Evolutionary conservation across 1,140 invertebrate species (phyloP).

Genomic region (Cyrtorhinus lividipennis): DNA sequence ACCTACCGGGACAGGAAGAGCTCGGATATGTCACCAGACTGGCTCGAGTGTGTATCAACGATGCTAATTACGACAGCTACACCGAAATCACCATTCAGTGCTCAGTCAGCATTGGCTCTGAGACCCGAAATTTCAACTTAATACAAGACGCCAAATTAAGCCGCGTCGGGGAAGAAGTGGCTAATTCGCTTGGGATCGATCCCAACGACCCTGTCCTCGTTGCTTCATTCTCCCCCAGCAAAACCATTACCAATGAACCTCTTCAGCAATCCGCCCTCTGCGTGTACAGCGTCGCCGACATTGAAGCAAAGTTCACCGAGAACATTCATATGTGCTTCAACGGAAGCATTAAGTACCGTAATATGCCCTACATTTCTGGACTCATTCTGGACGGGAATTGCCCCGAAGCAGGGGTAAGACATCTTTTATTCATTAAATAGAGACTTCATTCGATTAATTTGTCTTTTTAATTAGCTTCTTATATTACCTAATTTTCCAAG

Average conservation of each 20-base stretch:
- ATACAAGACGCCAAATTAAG: conserved; percentile 80
- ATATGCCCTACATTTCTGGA: conserved; percentile 86
- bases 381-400: conserved; percentile 79
- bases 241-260: conserved; percentile 64
- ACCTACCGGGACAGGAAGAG: conserved; percentile 73
- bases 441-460: no score
- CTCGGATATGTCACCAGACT: conserved; percentile 77
- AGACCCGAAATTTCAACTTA: conserved; percentile 63
- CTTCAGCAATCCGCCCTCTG: conserved; percentile 66
- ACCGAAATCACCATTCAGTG: conserved; percentile 88
- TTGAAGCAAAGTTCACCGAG: conserved; percentile 85
- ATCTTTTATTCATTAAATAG: not conserved
- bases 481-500: no score
- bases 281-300: conserved; percentile 68
- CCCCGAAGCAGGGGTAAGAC: conserved; percentile 60
- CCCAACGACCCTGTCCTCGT: conserved; percentile 63
- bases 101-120: conserved; percentile 36
- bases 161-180: conserved; percentile 62
- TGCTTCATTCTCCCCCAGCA: conserved; percentile 68
- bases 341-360: conserved; percentile 75
- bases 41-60: conserved; percentile 81
- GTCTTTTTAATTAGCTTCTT: not conserved
- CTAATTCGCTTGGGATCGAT: conserved; percentile 59
- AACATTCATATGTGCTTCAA: conserved; percentile 95
- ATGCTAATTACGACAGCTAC: conserved; percentile 88